phyloP scores from a whole-genome alignment of 2,113 vertebrate genomes.

The Mesocricetus auratus region DNA sequence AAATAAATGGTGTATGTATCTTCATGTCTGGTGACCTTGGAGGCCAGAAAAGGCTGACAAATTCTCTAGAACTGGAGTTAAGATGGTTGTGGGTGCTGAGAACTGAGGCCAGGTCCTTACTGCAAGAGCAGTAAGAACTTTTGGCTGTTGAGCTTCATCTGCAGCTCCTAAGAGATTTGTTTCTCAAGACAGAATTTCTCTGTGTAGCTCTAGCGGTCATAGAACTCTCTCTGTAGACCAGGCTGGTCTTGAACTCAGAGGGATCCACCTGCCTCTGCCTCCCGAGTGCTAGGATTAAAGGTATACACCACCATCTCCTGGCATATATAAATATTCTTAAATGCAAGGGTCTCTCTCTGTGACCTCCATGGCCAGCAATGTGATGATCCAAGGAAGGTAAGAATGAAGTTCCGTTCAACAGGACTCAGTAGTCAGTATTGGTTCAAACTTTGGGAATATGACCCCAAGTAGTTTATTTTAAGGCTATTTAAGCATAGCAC shows the following conservation, averaged over 20 bases:
- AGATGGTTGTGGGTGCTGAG: background rate
- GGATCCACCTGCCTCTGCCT: background rate
- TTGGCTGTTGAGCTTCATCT: background rate
- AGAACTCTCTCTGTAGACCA: background rate
- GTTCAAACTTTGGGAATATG: too few relatives aligned
- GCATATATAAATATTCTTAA: background rate
- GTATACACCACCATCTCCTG: background rate
- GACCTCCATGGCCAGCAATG: too few relatives aligned
- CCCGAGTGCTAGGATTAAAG: background rate
- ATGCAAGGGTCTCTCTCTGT: background rate
- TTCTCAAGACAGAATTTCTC: background rate
- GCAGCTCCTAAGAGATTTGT: background rate
- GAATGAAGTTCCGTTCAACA: too few relatives aligned
- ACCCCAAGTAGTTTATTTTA: too few relatives aligned
- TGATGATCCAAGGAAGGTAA: too few relatives aligned
- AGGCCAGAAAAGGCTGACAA: background rate
- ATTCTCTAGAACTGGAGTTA: background rate
- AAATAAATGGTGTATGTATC: background rate
- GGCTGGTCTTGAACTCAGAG: background rate
- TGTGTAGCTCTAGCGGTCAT: background rate
- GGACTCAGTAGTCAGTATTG: too few relatives aligned
- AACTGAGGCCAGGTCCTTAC: background rate
- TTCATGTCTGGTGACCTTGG: too few relatives aligned
- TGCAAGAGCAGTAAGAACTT: background rate
- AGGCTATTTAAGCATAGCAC: too few relatives aligned